Percentiles rank a stretch among this genome's conserved stretches.
These are phyloP conservation scores for Pangasius sanitwongsei DNA, from an alignment of 2,797 vertebrate species.

Conservation along the genomic window DNA sequence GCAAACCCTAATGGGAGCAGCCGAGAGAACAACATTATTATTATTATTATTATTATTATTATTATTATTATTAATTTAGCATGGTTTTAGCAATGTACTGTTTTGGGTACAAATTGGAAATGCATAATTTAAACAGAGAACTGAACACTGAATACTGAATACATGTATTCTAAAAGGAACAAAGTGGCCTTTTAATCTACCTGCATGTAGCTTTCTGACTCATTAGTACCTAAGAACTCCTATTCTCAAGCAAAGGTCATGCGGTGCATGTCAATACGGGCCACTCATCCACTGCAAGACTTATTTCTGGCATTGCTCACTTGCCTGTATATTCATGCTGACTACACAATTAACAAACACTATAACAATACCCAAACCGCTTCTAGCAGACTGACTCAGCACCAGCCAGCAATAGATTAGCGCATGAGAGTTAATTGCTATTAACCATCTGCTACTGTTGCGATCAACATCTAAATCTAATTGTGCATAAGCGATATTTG, in stretches of 20 bases:
- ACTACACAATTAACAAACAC: slow-evolving; percentile 25
- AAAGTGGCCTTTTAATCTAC: background rate
- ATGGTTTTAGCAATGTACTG: background rate
- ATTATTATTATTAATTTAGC: too few species aligned
- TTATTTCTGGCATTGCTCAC: slow-evolving; percentile 31
- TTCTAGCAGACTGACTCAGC: slow-evolving; percentile 25
- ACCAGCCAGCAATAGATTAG: slow-evolving; percentile 44
- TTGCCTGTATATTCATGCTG: slow-evolving; percentile 18
- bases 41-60: too few species aligned
- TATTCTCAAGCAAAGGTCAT: slow-evolving; percentile 18
- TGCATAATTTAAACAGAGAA: background rate
- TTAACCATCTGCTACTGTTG: slow-evolving; percentile 46
- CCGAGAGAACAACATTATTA: too few species aligned
- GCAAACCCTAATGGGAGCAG: too few species aligned
- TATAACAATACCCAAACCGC: background rate
- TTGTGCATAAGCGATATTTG: slow-evolving; percentile 45
- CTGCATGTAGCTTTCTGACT: background rate
- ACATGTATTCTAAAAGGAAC: background rate
- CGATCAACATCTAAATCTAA: slow-evolving; percentile 61
- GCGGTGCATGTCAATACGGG: slow-evolving; percentile 1
- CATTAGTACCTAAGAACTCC: background rate
- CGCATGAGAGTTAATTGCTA: slow-evolving; percentile 44
- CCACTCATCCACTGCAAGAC: background rate
- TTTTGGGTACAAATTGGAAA: background rate
- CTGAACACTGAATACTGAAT: background rate